These are phyloP conservation scores for Myrmecophaga tridactyla DNA, from an alignment of 2,113 vertebrate species.

Conservation along the genomic window DNA sequence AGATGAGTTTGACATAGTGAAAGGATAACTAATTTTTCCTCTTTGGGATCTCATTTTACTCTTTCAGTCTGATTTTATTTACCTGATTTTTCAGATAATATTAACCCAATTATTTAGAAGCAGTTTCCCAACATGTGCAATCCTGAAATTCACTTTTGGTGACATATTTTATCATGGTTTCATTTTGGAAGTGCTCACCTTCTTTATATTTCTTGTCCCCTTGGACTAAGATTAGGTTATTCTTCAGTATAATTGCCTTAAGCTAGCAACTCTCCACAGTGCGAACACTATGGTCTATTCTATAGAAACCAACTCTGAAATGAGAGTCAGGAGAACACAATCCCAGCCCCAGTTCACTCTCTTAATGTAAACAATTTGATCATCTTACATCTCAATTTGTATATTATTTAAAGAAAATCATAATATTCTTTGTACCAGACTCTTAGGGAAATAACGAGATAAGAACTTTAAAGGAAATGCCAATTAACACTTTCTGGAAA, in stretches of 20 bases:
- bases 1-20: not conserved
- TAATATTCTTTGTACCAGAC: not conserved
- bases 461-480: not conserved
- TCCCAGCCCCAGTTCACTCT: not conserved
- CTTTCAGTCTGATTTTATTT: not conserved
- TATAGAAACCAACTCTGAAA: not conserved
- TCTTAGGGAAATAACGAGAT: not conserved
- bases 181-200: not conserved
- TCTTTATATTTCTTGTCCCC: not conserved
- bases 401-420: not conserved
- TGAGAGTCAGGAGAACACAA: not conserved
- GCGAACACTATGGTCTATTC: not conserved
- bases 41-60: not conserved
- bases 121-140: not conserved
- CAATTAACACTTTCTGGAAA: not conserved
- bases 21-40: not conserved
- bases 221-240: not conserved
- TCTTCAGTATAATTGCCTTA: not conserved
- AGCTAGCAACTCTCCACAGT: not conserved
- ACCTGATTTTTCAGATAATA: not conserved
- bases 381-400: not conserved
- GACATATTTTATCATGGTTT: not conserved
- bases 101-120: not conserved
- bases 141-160: not conserved
- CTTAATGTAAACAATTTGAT: not conserved